These are phyloP conservation scores for Helicolenus hilgendorfi DNA, from an alignment of 2,797 vertebrate species.

Conservation along the genomic window DNA sequence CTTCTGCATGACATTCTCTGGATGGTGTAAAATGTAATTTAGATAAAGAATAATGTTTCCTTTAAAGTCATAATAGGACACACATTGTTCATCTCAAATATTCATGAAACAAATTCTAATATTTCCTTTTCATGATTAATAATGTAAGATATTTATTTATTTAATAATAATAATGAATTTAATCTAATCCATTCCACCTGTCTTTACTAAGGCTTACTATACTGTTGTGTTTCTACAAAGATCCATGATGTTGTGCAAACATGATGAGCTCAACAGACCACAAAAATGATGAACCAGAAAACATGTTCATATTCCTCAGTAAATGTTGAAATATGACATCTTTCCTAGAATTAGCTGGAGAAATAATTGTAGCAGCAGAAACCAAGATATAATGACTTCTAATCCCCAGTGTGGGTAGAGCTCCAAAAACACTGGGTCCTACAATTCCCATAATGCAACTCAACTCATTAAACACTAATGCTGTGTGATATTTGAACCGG, in stretches of 20 bases:
- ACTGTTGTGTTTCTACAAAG: not conserved
- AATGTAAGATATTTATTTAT: conserved; percentile 7
- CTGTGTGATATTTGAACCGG: too few species aligned
- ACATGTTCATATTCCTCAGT: conserved; percentile 3
- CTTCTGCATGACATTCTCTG: not conserved
- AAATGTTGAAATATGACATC: not conserved
- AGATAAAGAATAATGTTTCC: not conserved
- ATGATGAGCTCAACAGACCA: not conserved
- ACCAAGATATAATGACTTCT: not conserved
- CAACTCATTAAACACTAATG: not conserved
- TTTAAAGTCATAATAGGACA: not conserved
- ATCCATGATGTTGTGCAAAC: conserved; percentile 3
- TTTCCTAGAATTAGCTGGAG: not conserved
- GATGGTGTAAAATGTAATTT: not conserved
- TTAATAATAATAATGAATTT: conserved; percentile 1
- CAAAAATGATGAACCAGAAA: not conserved
- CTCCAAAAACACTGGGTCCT: not conserved
- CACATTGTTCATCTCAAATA: not conserved
- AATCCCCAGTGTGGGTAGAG: not conserved
- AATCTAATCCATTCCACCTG: conserved; percentile 14
- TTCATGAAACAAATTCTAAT: not conserved
- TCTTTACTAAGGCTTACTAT: not conserved
- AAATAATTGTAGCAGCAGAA: not conserved
- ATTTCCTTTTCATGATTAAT: conserved; percentile 13
- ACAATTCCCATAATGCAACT: not conserved